Conservation (phyloP, 2,113 vertebrate genomes). For the Puffinus mauretanicus region DNA sequence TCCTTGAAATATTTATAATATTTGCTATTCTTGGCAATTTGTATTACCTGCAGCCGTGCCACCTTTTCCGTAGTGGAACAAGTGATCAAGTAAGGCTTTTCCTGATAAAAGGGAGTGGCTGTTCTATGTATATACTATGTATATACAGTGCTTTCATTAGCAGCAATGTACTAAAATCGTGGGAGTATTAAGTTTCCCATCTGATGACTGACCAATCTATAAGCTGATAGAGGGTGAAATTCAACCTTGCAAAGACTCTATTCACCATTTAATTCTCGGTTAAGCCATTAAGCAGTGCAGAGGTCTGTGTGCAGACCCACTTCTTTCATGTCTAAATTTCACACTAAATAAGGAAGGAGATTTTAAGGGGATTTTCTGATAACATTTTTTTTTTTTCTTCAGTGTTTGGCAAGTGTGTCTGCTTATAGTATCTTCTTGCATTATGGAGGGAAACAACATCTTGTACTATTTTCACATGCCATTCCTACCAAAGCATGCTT, state of each 20-base stretch:
- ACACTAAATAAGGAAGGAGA: neutral
- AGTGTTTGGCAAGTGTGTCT: neutral
- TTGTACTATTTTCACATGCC: neutral
- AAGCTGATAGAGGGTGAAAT: slow-evolving; percentile 41
- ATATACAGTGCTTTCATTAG: neutral
- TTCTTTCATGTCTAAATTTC: neutral
- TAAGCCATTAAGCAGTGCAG: neutral
- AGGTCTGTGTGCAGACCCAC: neutral
- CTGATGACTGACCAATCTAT: slow-evolving; percentile 23
- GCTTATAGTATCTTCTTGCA: neutral
- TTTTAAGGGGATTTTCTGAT: neutral
- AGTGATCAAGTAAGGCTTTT: neutral
- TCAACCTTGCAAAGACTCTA: neutral
- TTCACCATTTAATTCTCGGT: neutral
- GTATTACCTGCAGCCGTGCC: slow-evolving; percentile 16
- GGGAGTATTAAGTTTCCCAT: slow-evolving; percentile 1
- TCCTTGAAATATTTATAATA: slow-evolving; percentile 66
- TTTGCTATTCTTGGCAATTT: slow-evolving; percentile 55
- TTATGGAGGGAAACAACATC: neutral
- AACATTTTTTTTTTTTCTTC: neutral
- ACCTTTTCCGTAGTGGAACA: slow-evolving; percentile 17
- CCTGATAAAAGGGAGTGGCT: neutral
- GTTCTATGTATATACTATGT: neutral
- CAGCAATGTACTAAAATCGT: neutral
- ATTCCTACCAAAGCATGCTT: rapidly evolving